A percentile compares a stretch with the other conserved stretches of the same genome.
phyloP scores from a whole-genome alignment of 2,888 invertebrate genomes.

The Anodontia alba region DNA sequence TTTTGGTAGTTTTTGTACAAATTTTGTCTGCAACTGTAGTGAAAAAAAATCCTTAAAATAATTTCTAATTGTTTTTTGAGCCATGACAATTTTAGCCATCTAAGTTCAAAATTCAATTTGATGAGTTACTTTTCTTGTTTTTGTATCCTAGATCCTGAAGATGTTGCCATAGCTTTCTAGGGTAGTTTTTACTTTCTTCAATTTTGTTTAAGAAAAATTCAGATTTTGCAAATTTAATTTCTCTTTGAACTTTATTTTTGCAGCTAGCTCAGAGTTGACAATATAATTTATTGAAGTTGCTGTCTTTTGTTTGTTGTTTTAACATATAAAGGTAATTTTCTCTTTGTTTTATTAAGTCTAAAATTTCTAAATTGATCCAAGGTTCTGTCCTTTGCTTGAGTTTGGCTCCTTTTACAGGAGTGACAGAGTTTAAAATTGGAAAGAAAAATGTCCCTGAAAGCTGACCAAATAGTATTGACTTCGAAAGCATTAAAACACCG shows the following conservation, averaged over 20 bases:
- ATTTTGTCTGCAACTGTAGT: not conserved
- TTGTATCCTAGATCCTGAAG: no score
- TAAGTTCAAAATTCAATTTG: slow-evolving; percentile 4
- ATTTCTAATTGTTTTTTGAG: not conserved
- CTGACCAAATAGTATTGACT: not conserved
- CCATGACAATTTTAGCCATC: slow-evolving; percentile 3
- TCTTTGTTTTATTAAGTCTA: no score
- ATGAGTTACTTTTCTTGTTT: not conserved
- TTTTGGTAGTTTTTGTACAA: slow-evolving; percentile 12
- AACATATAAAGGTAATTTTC: not conserved
- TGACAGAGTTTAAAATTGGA: slow-evolving; percentile 6
- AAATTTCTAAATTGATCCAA: slow-evolving; percentile 11
- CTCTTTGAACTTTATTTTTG: no score
- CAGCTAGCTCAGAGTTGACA: no score
- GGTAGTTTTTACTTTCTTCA: no score
- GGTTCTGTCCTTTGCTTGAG: slow-evolving; percentile 14
- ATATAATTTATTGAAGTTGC: not conserved
- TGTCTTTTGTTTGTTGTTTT: not conserved
- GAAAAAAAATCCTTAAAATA: slow-evolving; percentile 22
- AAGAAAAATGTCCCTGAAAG: slow-evolving; percentile 13
- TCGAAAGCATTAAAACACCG: not conserved
- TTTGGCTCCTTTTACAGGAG: slow-evolving; percentile 18
- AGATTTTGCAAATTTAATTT: no score
- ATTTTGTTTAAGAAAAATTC: no score
- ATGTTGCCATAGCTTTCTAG: no score